Evolutionary conservation across 2,888 invertebrate species (phyloP), one percentile per base, ranked within the genome.

Genomic region (Nomada ferruginata): DNA sequence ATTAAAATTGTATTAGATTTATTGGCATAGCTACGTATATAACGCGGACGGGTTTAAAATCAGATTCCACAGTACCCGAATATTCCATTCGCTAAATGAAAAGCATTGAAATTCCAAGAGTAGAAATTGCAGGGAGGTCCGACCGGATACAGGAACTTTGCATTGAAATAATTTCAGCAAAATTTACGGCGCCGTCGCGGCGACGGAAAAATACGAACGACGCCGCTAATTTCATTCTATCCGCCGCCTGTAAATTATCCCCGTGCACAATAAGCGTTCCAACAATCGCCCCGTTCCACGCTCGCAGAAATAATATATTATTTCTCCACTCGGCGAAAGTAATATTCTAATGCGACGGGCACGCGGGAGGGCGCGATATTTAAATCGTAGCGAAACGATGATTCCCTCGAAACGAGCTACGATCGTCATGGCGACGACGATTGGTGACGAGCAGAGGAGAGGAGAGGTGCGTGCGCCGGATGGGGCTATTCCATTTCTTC

Each of bases 401-500:
- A 36, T 36, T 36, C 36, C 36, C 36, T 7, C 36, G 36, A 5
- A 36, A 36, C 36, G 36, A 36, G 18, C 10, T 13, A 52, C 47
- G 23, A 26, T 44, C 57, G 52, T 18, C 44, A 79, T 79, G 85
- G 81, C 83, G 70, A 64, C 10, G 71, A 64, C 55, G 36, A 72
- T 23, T 18, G 57, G 63, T 44, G 15, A 13, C 13, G 65, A 57
- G 11, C 11, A 47, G 29, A 52, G 47, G 13, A 36, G 18, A 72
- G 18, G 63, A 72, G 75, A 20, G 50, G n/a, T 60, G 81, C 74
- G 73, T 69, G 74, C 74, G 74, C 78, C 47, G 42, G 76, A 85
- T 82, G 84, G 75, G 69, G 77, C 90, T 87, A 88, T 90, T 90
- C 90, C 89, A 90, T 91, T 91, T 90, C 91, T 90, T 91, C 90